These are phyloP conservation scores for Cynoglossus semilaevis DNA, from an alignment of 2,113 vertebrate genomes.

Conservation along the genomic window DNA sequence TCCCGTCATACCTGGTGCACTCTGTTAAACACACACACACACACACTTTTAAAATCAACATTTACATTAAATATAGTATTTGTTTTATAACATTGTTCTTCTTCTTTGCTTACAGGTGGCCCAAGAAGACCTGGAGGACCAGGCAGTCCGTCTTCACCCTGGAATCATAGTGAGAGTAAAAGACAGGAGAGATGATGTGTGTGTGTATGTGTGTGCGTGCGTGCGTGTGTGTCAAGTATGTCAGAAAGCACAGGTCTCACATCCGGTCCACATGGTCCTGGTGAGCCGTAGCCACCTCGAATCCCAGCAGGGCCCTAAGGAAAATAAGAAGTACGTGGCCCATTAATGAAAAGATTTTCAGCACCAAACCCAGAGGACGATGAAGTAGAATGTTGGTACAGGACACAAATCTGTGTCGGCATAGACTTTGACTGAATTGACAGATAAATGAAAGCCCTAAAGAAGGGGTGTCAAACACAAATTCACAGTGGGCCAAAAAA, in stretches of 20 bases:
- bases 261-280: slow-evolving; percentile 75
- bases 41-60: not conserved
- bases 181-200: too few species aligned
- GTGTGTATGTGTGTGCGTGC: not conserved
- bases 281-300: slow-evolving; percentile 74
- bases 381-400: too few species aligned
- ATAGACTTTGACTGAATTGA: too few species aligned
- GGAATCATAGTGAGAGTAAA: slow-evolving; percentile 12
- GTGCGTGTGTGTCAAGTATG: not conserved
- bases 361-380: slow-evolving; percentile 15
- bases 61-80: not conserved
- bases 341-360: slow-evolving; percentile 3
- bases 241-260: slow-evolving; percentile 68
- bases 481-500: too few species aligned
- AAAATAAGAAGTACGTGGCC: slow-evolving; percentile 17
- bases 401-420: too few species aligned
- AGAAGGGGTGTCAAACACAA: too few species aligned
- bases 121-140: slow-evolving; percentile 77
- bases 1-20: slow-evolving; percentile 76
- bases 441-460: too few species aligned
- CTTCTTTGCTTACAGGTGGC: slow-evolving; percentile 68
- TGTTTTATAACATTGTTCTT: not conserved
- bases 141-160: slow-evolving; percentile 81
- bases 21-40: slow-evolving; percentile 67
- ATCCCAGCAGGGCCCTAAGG: slow-evolving; percentile 77